Base-by-base conservation (phyloP, 1,140 invertebrate genomes). In the Saccostrea cuccullata region DNA sequence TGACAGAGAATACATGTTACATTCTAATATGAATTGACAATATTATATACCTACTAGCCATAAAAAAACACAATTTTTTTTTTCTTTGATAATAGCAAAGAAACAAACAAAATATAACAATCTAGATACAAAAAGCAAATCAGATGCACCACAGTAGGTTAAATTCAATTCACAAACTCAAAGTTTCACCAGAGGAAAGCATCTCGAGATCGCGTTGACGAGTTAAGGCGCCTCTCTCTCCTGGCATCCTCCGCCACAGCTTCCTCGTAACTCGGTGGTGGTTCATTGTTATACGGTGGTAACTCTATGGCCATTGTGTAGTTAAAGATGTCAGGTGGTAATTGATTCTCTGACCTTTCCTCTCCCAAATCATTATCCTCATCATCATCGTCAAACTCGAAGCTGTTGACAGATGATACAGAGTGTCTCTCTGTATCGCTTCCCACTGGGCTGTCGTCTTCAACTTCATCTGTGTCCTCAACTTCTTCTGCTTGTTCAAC, bases 181-280 rank as follows among this genome's bases (percentile, higher is more conserved):
- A 55, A 55, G 55, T 23, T 84, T 84, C 82, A 85, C 84, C 84
- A 85, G 56, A 85, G 13, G 47, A 85, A 85, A 20, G 84, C 84
- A 64, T 40, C 58, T 55, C 55, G n/a, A 8, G 84, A 85, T 60
- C 30, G 13, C 17, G 56, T 40, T 58, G 84, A 60, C 9, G 55
- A 56, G 40, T 40, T 36, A 2, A 12, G 47, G 15, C 40, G 58
- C 12, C 83, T 70, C 15, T 30, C 40, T 23, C 73, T 55, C 20
- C 84, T 82, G 12, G 86, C 84, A 20, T 86, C 77, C 6, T 26
- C 40, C 36, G 55, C 84, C 58, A 89, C 83, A 77, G 90, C 91
- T 84, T 91, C 91, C 64, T 91, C 91, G 23, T 91, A 91, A 4
- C 87, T 82, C 5, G 91, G 91, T 23, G 90, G 90, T 23, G 91